phyloP scores from a whole-genome alignment of 2,888 invertebrate genomes.

The Eupeodes latifasciatus region DNA sequence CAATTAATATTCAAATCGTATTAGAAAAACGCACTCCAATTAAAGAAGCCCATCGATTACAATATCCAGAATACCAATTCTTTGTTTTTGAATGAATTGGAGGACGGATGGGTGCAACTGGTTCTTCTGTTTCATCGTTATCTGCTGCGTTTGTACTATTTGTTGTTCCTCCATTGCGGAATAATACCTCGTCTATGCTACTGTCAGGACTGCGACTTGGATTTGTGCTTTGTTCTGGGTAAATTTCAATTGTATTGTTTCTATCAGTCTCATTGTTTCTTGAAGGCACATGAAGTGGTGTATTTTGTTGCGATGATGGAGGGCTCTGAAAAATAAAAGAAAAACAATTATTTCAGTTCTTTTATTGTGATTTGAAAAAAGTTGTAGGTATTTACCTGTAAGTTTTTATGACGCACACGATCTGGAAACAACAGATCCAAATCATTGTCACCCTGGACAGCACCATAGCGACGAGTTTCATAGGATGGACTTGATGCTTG shows the following conservation, averaged over 20 bases:
- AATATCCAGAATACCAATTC: conserved; percentile 97
- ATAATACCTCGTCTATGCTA: conserved; percentile 77
- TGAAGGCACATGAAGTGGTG: conserved; percentile 82
- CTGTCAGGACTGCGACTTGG: conserved; percentile 58
- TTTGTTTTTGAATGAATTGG: conserved; percentile 94
- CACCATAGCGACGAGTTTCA: conserved; percentile 87
- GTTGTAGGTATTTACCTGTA: conserved; percentile 87
- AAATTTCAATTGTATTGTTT: conserved; percentile 76
- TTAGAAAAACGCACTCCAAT: conserved; percentile 89
- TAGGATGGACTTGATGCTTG: conserved; percentile 86
- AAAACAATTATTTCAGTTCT: not conserved
- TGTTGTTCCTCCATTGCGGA: conserved; percentile 78
- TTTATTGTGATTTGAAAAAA: not conserved
- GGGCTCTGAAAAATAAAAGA: conserved; percentile 78
- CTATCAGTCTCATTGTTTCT: conserved; percentile 77
- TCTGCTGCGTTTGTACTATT: conserved; percentile 79
- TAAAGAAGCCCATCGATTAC: conserved; percentile 97
- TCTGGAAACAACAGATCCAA: conserved; percentile 96
- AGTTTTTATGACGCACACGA: conserved; percentile 92
- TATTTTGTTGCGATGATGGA: conserved; percentile 79
- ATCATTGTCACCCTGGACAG: conserved; percentile 85
- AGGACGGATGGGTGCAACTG: conserved; percentile 86
- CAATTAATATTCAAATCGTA: not conserved
- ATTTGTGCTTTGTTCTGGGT: conserved; percentile 69
- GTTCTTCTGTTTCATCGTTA: conserved; percentile 83